Evolutionary conservation across 2,888 invertebrate species (phyloP).

Genomic region (Hedychridium roseum): DNA sequence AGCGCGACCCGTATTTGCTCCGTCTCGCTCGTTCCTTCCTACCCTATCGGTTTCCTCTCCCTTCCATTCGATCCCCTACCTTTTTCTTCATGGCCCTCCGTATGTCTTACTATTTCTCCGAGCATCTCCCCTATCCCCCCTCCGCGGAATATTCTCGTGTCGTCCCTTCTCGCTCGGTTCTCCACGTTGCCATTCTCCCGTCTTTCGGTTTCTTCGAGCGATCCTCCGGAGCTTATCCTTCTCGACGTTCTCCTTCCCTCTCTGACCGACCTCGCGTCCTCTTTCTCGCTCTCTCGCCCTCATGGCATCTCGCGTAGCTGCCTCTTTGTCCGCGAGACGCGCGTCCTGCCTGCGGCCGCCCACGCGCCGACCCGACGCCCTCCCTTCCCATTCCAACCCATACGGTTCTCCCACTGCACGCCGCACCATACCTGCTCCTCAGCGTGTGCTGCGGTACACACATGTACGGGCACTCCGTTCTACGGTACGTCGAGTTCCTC

Average conservation of each 20-base stretch:
- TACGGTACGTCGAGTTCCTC: too few relatives aligned
- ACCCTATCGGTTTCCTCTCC: conserved; percentile 15
- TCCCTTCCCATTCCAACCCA: conserved; percentile 51
- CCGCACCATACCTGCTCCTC: conserved; percentile 33
- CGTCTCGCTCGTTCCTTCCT: conserved; percentile 19
- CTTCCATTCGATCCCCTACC: conserved; percentile 14
- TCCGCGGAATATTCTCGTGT: not conserved
- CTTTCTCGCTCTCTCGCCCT: conserved; percentile 30
- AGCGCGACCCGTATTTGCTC: not conserved
- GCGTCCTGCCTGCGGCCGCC: conserved; percentile 64
- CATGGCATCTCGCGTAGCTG: conserved; percentile 35
- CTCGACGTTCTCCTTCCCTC: conserved; percentile 12
- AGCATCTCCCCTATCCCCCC: conserved; percentile 7
- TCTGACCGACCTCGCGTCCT: conserved; percentile 17
- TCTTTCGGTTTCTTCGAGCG: conserved; percentile 19
- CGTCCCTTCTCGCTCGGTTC: conserved; percentile 7
- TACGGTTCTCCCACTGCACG: conserved; percentile 44
- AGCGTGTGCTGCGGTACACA: conserved; percentile 35
- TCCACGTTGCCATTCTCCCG: conserved; percentile 15
- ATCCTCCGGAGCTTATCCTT: conserved; percentile 9
- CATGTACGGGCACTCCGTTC: conserved; percentile 30
- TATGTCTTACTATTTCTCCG: conserved; percentile 3
- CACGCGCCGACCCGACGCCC: conserved; percentile 62
- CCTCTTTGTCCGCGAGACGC: conserved; percentile 52
- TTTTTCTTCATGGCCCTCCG: not conserved